phyloP scores from a whole-genome alignment of 2,797 vertebrate species.

The Chaunax sp. region DNA sequence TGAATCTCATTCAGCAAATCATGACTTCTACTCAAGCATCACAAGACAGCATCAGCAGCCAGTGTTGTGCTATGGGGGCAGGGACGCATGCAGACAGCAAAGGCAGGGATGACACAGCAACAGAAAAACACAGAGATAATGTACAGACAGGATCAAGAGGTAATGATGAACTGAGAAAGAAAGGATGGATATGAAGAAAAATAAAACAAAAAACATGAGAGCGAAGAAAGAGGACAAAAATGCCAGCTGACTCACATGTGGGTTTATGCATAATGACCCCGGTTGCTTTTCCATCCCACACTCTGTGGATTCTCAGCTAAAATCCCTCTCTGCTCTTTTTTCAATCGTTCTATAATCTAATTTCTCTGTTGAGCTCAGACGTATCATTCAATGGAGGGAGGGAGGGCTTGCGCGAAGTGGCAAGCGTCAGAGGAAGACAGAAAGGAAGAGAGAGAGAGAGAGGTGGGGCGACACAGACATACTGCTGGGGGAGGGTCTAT shows the following conservation, averaged over 20 bases:
- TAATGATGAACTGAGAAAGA: background rate
- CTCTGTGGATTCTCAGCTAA: conserved; percentile 23
- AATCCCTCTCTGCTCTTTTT: conserved; percentile 11
- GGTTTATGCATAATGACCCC: conserved; percentile 59
- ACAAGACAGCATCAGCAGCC: conserved; percentile 74
- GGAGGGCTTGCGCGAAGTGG: conserved; percentile 18
- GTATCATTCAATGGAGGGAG: conserved; percentile 7
- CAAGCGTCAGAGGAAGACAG: conserved; percentile 30
- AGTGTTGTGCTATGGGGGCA: conserved; percentile 51
- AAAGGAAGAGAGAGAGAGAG: conserved; percentile 40
- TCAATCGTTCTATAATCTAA: background rate
- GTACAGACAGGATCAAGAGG: background rate
- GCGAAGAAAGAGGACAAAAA: conserved; percentile 1
- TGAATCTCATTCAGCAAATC: conserved; percentile 28
- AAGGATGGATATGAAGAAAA: background rate
- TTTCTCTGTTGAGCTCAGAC: conserved; percentile 8
- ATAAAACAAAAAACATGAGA: background rate
- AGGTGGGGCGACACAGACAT: conserved; percentile 30
- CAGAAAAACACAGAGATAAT: background rate
- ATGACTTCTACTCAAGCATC: conserved; percentile 61
- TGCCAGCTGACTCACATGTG: conserved; percentile 77
- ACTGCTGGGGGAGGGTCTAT: conserved; percentile 55
- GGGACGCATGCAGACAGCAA: conserved; percentile 53
- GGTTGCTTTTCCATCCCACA: conserved; percentile 67
- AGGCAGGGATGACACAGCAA: conserved; percentile 50